phyloP scores from a whole-genome alignment of 2,888 invertebrate genomes.

The Desoria tigrina region DNA sequence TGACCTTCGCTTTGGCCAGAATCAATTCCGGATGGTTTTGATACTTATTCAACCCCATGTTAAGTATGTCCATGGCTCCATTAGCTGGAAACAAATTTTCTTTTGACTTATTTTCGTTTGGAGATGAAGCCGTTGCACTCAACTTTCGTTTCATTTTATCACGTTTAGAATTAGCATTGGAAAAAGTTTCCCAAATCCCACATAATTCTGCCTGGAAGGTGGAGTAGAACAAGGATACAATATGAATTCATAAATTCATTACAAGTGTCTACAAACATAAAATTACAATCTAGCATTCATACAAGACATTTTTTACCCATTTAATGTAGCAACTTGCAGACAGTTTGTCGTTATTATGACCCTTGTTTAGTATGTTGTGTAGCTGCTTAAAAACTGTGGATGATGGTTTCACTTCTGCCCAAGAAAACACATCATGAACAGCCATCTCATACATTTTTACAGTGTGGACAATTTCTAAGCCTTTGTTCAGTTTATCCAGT shows the following conservation, averaged over 20 bases:
- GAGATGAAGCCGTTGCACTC: not conserved
- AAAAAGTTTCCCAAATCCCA: not conserved
- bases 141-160: not conserved
- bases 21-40: no score
- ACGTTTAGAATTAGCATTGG: not conserved
- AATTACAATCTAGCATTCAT: not conserved
- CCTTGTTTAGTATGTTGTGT: not conserved
- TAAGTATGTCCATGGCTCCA: no score
- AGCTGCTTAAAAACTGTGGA: not conserved
- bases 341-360: conserved; percentile 11
- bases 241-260: not conserved
- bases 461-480: conserved; percentile 4
- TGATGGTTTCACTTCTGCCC: not conserved
- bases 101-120: not conserved
- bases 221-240: no score
- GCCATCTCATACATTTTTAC: conserved; percentile 20
- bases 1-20: no score
- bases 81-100: no score
- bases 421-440: not conserved
- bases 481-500: conserved; percentile 1
- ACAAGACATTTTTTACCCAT: conserved; percentile 12
- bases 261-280: not conserved
- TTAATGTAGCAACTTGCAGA: conserved; percentile 6
- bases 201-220: conserved; percentile 5
- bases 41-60: no score